A percentile compares a stretch with the other conserved stretches of the same genome.
phyloP scores from a whole-genome alignment of 2,888 invertebrate species.

The Noctua pronuba region DNA sequence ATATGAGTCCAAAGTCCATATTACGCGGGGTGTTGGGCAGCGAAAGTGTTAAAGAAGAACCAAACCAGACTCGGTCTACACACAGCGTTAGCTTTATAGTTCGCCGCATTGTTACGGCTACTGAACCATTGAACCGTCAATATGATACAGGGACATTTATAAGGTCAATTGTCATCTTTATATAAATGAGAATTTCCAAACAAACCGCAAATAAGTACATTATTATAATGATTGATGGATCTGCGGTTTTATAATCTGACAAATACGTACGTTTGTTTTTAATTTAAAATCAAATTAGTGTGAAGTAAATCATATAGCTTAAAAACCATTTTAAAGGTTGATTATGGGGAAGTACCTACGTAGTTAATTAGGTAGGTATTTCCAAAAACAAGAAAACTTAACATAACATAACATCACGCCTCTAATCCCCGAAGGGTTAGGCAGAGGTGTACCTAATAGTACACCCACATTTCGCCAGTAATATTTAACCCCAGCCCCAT shows the following conservation, averaged over 20 bases:
- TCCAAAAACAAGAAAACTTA: not conserved
- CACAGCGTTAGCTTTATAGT: not conserved
- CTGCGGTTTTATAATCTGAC: constrained; percentile 29
- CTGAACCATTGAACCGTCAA: not conserved
- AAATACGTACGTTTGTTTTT: constrained; percentile 28
- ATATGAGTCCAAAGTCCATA: no score
- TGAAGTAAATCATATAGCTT: not conserved
- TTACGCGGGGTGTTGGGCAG: no score
- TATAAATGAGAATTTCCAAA: constrained; percentile 37
- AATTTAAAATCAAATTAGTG: constrained; percentile 37
- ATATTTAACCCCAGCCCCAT: no score
- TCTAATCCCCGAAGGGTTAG: no score
- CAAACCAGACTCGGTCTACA: not conserved
- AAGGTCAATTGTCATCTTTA: constrained; percentile 24
- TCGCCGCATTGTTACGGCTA: constrained; percentile 6
- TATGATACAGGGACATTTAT: not conserved
- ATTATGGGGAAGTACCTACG: not conserved
- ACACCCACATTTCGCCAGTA: no score
- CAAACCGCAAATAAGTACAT: constrained; percentile 30
- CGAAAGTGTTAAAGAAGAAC: no score
- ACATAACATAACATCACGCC: no score
- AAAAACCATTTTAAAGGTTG: not conserved
- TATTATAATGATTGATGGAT: constrained; percentile 36
- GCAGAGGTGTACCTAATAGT: no score
- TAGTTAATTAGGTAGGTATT: not conserved